Base-by-base conservation (phyloP, 2,888 invertebrate genomes). In the Tetropium fuscum region DNA sequence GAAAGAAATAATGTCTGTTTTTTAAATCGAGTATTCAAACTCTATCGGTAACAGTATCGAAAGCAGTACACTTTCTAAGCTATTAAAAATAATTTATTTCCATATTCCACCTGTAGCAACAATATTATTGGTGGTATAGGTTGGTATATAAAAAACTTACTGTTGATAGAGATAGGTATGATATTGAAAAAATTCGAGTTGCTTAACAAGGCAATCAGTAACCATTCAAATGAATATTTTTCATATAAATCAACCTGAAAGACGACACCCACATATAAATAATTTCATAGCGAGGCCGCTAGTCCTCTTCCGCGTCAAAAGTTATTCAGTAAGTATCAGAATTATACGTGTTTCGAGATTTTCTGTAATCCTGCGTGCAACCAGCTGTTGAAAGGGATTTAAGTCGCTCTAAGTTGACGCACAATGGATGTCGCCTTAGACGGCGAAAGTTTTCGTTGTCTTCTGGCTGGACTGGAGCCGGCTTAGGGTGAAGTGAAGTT, bases 371-470 rank as follows among this genome's bases (percentile, higher is more conserved):
- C 27, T 16, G 25, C 15, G n/a, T 32, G 16, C 11, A 18, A 32
- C 25, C 34, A 34, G 30, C 18, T 27, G 25, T n/a, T 22, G 25
- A 8, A 15, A 13, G 16, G 34, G 34, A 16, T 47, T 34, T 10
- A 11, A 32, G 19, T 13, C 10, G 3, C 20, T 18, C 19, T 13
- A 10, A 20, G 10, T 18, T 7, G 18, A 34, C 8, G 34, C 10
- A 34, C 20, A 25, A 11, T 11, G 32, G 11, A 16, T 32, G 11
- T 32, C 22, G 20, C 20, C 43, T 63, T 72, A 80, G 11, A 80
- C 79, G 5, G 78, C 77, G 62, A 77, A 79, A 5, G 78, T 78
- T 69, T 76, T 78, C n/a, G 78, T 78, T 6, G 78, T 78, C 63
- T 77, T 78, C 66, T 78, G 80, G 38, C 78, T 79, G 2, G 79